phyloP scores from a whole-genome alignment of 64 coral and sea anemone genomes.

The Stylophora pistillata region DNA sequence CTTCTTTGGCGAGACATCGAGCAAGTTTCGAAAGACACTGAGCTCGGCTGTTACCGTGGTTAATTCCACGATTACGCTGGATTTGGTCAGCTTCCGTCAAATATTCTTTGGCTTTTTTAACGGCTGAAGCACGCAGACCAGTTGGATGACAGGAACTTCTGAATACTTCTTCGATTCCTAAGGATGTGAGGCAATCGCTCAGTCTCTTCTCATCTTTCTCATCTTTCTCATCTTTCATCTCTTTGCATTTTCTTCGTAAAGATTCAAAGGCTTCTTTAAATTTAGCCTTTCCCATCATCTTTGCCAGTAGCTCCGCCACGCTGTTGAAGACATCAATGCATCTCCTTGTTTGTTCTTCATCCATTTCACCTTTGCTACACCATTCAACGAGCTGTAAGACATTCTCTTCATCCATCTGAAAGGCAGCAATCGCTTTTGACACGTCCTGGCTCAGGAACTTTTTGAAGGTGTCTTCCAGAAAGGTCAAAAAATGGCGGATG shows the following conservation, averaged over 20 bases:
- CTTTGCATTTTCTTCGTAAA: constrained; percentile 3
- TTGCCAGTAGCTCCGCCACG: constrained; percentile 49
- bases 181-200: constrained; percentile 37
- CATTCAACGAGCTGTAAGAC: constrained; percentile 32
- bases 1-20: constrained; percentile 8
- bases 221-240: constrained; percentile 28
- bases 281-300: constrained; percentile 37
- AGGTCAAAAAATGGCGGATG: constrained; percentile 16
- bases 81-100: constrained; percentile 16
- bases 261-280: neutral
- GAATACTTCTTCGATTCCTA: constrained; percentile 47
- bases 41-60: neutral
- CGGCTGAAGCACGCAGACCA: neutral
- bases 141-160: neutral
- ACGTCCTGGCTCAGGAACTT: constrained; percentile 37
- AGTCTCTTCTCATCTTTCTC: constrained; percentile 20
- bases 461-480: constrained; percentile 11
- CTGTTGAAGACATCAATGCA: constrained; percentile 61
- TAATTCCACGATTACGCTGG: neutral
- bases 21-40: constrained; percentile 54
- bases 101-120: constrained; percentile 11
- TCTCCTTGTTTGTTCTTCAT: neutral
- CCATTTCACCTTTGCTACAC: neutral
- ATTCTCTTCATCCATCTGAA: constrained; percentile 32
- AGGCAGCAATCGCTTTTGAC: constrained; percentile 28